These are phyloP conservation scores for Eurosta solidaginis DNA, from an alignment of 1,140 invertebrate species.

Conservation along the genomic window DNA sequence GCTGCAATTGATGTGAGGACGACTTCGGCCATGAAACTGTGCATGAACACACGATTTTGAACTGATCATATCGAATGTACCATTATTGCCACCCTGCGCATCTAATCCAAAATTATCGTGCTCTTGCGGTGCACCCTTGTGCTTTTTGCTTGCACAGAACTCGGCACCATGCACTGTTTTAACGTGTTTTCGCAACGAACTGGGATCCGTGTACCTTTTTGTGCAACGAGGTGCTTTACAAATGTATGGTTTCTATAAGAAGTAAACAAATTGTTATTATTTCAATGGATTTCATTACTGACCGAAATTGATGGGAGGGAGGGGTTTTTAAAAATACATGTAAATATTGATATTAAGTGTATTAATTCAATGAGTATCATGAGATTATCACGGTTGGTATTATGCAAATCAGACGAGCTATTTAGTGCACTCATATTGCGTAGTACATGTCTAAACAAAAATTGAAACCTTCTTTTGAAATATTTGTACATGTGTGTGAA, in stretches of 20 bases:
- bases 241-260: slow-evolving; percentile 96
- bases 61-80: background rate
- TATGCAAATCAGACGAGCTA: no score
- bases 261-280: background rate
- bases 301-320: no score
- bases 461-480: no score
- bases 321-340: no score
- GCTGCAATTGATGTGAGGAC: slow-evolving; percentile 69
- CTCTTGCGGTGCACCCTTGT: slow-evolving; percentile 78
- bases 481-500: no score
- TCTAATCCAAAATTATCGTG: slow-evolving; percentile 61
- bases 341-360: no score
- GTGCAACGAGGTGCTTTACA: slow-evolving; percentile 96
- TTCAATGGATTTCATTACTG: no score
- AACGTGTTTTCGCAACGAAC: slow-evolving; percentile 93
- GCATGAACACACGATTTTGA: slow-evolving; percentile 36
- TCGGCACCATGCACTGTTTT: slow-evolving; percentile 98
- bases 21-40: slow-evolving; percentile 38
- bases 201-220: slow-evolving; percentile 97
- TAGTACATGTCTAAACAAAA: no score
- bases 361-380: no score
- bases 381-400: no score
- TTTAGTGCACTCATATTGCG: no score
- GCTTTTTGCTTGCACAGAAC: slow-evolving; percentile 98
- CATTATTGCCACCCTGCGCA: background rate